Conservation (phyloP, 1,140 invertebrate genomes). For the Pseudobourletiella spinata region DNA sequence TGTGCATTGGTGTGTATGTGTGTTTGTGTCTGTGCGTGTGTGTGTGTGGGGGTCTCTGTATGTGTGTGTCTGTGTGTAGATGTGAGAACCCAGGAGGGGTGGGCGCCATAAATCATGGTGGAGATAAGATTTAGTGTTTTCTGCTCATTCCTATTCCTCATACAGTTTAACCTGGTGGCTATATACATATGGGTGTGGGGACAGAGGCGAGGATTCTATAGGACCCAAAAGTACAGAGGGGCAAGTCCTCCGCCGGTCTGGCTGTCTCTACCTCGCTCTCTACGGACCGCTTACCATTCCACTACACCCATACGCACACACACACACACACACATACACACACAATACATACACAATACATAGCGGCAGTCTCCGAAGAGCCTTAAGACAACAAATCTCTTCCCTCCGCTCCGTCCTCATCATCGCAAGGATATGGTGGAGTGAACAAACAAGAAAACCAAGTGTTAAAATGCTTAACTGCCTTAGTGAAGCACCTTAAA, state of each 20-base stretch:
- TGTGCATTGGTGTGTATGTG: slow-evolving; percentile 4
- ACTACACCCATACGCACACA: background rate
- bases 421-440: background rate
- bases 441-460: background rate
- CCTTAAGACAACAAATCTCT: background rate
- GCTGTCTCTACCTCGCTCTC: background rate
- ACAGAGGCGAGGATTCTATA: too few relatives aligned
- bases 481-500: background rate
- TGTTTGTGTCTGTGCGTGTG: too few relatives aligned
- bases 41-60: too few relatives aligned
- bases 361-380: too few relatives aligned
- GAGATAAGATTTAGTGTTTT: slow-evolving; percentile 26
- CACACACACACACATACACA: too few relatives aligned
- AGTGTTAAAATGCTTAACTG: slow-evolving; percentile 2
- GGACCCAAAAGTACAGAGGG: too few relatives aligned
- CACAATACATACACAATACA: too few relatives aligned
- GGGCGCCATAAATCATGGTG: slow-evolving; percentile 23
- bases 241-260: too few relatives aligned
- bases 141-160: slow-evolving; percentile 7
- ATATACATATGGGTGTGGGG: too few relatives aligned
- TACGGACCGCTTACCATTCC: background rate
- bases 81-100: slow-evolving; percentile 14
- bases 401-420: background rate
- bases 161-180: too few relatives aligned
- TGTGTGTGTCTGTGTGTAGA: too few relatives aligned